Base-by-base conservation (phyloP, 2,797 vertebrate species). In the Hafferia zeledoni region DNA sequence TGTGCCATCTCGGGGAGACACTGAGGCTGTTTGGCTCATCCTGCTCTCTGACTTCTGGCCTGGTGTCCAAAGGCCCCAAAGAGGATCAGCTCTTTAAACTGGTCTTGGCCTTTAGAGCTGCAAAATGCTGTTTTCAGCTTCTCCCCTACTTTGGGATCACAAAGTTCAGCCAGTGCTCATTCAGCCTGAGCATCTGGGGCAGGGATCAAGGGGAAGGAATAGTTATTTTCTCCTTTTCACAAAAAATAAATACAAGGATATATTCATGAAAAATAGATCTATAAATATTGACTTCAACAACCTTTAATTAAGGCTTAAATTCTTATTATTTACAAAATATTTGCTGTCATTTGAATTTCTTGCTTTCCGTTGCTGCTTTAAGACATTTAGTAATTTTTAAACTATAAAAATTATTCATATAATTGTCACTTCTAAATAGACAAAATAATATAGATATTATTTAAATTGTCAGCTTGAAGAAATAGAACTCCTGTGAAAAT, bases 101-200 rank as follows among this genome's bases (percentile, higher is more conserved):
- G 39, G 7, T 4, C 11, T 2, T 87, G 82, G 80, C 57, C 39
- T 94, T 46, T 18, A 13, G n/a, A 76, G 28, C 44, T 87, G 64
- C 77, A 74, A 94, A 93, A 92, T 7, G 30, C 53, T 78, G 46
- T 4, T 74, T 69, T 50, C 69, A 37, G 75, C 71, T 85, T 84
- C 64, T 60, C 19, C n/a, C 31, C 59, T 31, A 27, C 23, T 87
- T 56, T 14, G 57, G 70, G 9, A 84, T 9, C 50, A 53, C 0
- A 1, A 84, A 87, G 59, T 76, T 77, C 37, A 67, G 67, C 12
- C 67, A 76, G 43, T 11, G 47, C 10, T 70, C 55, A 19, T n/a
- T 64, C 69, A 83, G 71, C n/a, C 16, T 59, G 37, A 78, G 71
- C 4, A 6, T 17, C 69, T 2, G 4, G 30, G 43, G 9, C 55